Evolutionary conservation across 2,888 invertebrate genomes (phyloP).

Genomic region (Rotaria socialis): DNA sequence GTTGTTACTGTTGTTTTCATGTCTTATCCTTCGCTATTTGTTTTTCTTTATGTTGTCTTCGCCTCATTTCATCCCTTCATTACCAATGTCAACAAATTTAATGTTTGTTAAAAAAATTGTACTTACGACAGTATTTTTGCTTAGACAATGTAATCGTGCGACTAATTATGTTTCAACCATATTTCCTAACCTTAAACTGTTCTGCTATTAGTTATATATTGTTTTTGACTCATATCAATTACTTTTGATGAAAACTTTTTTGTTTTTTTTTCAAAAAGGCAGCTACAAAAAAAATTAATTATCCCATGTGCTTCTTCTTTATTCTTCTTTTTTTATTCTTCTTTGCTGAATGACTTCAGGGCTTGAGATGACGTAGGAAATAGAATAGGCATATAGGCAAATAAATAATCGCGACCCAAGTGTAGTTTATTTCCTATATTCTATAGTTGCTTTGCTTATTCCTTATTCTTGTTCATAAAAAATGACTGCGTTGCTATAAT

Average conservation of each 20-base stretch:
- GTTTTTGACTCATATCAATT: background rate
- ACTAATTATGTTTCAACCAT: conserved; percentile 8
- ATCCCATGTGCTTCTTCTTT: background rate
- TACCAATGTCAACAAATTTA: background rate
- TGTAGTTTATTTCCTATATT: background rate
- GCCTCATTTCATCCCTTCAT: background rate
- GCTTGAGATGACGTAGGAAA: background rate
- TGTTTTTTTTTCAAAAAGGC: too few species aligned
- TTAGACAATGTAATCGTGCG: background rate
- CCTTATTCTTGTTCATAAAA: background rate
- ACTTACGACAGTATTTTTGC: background rate
- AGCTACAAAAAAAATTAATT: background rate
- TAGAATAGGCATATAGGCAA: background rate
- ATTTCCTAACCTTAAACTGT: background rate
- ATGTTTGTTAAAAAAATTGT: background rate
- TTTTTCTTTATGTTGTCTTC: background rate
- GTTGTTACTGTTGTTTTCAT: background rate
- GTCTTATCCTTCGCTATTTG: background rate
- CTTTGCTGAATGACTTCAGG: background rate
- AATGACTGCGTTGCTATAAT: background rate
- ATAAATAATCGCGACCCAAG: background rate
- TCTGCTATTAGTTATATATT: background rate
- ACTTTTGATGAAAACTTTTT: background rate
- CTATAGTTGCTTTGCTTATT: background rate
- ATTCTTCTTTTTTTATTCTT: background rate